Base-by-base conservation (phyloP, 2,113 vertebrate genomes). In the Caranx ignobilis region DNA sequence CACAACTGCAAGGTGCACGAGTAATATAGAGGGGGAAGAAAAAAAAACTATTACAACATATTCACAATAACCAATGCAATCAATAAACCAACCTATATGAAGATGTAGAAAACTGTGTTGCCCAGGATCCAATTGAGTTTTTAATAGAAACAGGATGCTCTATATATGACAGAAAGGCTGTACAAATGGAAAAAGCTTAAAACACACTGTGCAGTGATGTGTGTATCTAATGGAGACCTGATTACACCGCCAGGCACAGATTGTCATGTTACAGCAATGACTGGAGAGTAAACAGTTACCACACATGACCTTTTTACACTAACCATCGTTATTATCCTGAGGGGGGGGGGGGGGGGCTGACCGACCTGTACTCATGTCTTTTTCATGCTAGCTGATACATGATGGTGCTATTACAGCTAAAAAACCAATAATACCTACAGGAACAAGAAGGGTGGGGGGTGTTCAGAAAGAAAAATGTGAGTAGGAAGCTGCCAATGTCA, bases 271-370 rank as follows among this genome's bases (percentile, higher is more conserved):
- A 32, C 43, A 32, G 32, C 21, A 15, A 50, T 48, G 32, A 52
- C 31, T n/a, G 60, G 6, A 8, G 8, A 39, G 56, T 34, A 5
- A 52, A 60, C 11, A 34, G 43, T 43, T 26, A 11, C 26, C 19
- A 41, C n/a, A 18, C 10, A 61, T 21, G 59, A 50, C 54, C 54
- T 34, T 15, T 18, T 5, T 47, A 41, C 41, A 31, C 37, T 65
- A 21, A 76, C n/a, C 41, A 11, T 7, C 62, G 50, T 68, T 12
- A 74, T 77, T 60, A 54, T 64, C 59, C 39, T 26, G 26, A 26
- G 26, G 26, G 26, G 26, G 26, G 26, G 26, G 26, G n/a, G n/a
- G n/a, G n/a, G n/a, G n/a, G n/a, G 31, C n/a, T 55, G n/a, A 69
- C 34, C 47, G 63, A 62, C 62, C 3, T 48, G 11, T 3, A 8